Percentiles rank a stretch among this genome's conserved stretches.
phyloP scores from a whole-genome alignment of 2,888 invertebrate genomes.

The Drosophila mettleri region DNA sequence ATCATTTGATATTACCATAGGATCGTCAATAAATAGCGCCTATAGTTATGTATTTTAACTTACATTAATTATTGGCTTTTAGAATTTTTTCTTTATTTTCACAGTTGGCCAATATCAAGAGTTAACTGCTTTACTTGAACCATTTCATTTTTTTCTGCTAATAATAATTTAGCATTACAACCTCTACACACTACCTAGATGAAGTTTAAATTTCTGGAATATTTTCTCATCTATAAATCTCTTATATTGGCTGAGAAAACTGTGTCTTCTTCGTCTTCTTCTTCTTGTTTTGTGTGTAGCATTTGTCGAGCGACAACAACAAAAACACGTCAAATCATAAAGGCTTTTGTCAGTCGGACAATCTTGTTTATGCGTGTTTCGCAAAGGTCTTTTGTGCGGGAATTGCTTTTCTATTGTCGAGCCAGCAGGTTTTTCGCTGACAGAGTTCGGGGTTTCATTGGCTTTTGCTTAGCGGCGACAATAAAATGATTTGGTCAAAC shows the following conservation, averaged over 20 bases:
- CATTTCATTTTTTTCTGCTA: no score
- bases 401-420: conserved; percentile 16
- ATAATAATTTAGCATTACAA: no score
- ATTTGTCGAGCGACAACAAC: not conserved
- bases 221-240: not conserved
- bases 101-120: no score
- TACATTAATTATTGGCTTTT: no score
- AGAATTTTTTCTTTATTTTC: no score
- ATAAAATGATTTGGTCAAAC: conserved; percentile 24
- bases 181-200: not conserved
- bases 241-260: not conserved
- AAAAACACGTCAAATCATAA: conserved; percentile 6
- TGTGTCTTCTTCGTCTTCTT: not conserved
- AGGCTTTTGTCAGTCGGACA: not conserved
- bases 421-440: conserved; percentile 19
- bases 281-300: not conserved
- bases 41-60: no score
- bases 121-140: no score
- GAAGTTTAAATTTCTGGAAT: not conserved
- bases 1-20: no score
- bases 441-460: conserved; percentile 27
- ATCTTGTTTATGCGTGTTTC: conserved; percentile 8
- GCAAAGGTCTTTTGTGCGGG: conserved; percentile 17
- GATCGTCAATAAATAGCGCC: no score
- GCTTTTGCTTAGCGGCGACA: conserved; percentile 16